These are phyloP conservation scores for Chaenogobius annularis DNA, from an alignment of 2,113 vertebrate genomes.

Conservation along the genomic window DNA sequence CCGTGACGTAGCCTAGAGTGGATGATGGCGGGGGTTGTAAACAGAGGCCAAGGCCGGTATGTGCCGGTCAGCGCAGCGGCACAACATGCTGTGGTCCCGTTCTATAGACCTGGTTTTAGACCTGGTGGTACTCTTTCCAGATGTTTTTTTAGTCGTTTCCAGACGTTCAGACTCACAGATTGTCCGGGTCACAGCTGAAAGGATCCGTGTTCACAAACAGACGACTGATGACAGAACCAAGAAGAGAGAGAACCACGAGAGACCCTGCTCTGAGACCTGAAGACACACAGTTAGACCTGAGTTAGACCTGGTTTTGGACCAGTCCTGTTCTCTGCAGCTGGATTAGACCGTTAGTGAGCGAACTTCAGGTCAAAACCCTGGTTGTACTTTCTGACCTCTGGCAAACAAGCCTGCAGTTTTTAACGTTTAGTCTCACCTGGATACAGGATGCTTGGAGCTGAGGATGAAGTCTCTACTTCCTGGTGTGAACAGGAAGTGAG, in stretches of 20 bases:
- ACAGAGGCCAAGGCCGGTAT: too few relatives aligned
- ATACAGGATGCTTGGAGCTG: conserved; percentile 89
- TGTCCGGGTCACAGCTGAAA: conserved; percentile 90
- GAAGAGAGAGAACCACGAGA: conserved; percentile 86
- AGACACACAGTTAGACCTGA: conserved; percentile 11
- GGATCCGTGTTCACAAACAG: conserved; percentile 91
- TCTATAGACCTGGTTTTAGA: too few relatives aligned
- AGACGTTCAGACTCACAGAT: conserved; percentile 81
- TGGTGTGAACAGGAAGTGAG: conserved; percentile 87
- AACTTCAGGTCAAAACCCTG: too few relatives aligned
- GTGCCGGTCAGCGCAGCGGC: too few relatives aligned
- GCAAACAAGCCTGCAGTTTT: too few relatives aligned
- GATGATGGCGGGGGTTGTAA: too few relatives aligned
- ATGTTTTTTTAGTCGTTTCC: too few relatives aligned
- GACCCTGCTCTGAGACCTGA: conserved; percentile 84
- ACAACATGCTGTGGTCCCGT: too few relatives aligned
- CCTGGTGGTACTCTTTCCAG: too few relatives aligned
- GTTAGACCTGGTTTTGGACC: neutral
- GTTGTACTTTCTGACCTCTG: too few relatives aligned
- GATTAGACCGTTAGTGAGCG: too few relatives aligned
- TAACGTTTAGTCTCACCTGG: conserved; percentile 86
- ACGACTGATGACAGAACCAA: conserved; percentile 88
- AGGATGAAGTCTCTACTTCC: conserved; percentile 87
- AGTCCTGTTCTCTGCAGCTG: conserved; percentile 39
- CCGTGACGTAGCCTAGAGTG: too few relatives aligned